phyloP scores from a whole-genome alignment of 2,888 invertebrate species.

The Melanotus villosus region DNA sequence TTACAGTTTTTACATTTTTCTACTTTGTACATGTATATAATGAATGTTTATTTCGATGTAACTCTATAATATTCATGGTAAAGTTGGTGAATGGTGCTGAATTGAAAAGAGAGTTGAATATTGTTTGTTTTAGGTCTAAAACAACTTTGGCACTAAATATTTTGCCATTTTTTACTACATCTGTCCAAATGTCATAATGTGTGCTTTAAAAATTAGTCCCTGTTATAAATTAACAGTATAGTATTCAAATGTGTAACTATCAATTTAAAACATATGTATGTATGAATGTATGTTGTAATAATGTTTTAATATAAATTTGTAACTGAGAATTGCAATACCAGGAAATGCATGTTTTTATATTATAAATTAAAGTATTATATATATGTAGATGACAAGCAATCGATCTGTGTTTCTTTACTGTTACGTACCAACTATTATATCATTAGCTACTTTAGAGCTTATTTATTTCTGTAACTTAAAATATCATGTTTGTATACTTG shows the following conservation, averaged over 20 bases:
- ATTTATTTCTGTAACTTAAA: too few relatives aligned
- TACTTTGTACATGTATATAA: conserved; percentile 30
- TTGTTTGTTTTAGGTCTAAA: not conserved
- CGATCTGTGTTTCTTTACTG: not conserved
- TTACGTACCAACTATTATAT: not conserved
- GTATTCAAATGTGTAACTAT: not conserved
- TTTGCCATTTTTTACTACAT: not conserved
- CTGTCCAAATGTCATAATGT: not conserved
- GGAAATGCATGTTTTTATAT: conserved; percentile 40
- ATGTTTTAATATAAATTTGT: conserved; percentile 17
- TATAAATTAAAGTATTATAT: too few relatives aligned
- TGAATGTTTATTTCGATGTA: conserved; percentile 15
- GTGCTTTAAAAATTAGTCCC: not conserved
- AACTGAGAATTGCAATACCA: conserved; percentile 36
- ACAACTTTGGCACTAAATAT: conserved; percentile 11
- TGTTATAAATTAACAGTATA: not conserved
- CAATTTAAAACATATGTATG: conserved; percentile 3
- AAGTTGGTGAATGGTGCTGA: not conserved
- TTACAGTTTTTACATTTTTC: conserved; percentile 35
- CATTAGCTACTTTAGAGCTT: too few relatives aligned
- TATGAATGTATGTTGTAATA: conserved; percentile 29
- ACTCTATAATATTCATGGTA: not conserved
- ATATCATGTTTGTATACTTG: too few relatives aligned
- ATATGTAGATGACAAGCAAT: too few relatives aligned
- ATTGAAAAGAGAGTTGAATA: conserved; percentile 6